Percentiles rank a stretch among this genome's conserved stretches.
These are phyloP conservation scores for Diachasma alloeum DNA, from an alignment of 1,140 invertebrate genomes.

Conservation along the genomic window DNA sequence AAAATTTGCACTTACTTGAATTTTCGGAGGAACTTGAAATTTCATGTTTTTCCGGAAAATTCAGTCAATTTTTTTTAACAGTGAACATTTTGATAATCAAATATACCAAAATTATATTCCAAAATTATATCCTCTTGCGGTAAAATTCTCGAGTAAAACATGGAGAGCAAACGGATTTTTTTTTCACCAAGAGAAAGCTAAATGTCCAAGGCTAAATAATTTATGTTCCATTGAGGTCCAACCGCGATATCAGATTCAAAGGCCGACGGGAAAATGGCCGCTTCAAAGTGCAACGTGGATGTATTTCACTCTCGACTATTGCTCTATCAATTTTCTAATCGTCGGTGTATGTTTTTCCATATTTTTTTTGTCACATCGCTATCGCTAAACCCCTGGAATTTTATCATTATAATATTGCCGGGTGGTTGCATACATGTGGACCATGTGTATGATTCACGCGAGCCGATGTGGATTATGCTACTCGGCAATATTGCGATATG, in stretches of 20 bases:
- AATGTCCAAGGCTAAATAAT: not conserved
- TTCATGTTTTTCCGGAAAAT: no score
- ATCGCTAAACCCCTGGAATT: not conserved
- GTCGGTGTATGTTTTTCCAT: constrained; percentile 8
- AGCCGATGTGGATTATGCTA: constrained; percentile 4
- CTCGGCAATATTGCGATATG: constrained; percentile 5
- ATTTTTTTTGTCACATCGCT: not conserved
- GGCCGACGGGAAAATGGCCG: not conserved
- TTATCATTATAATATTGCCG: constrained; percentile 9
- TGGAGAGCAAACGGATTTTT: not conserved
- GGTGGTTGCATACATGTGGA: not conserved
- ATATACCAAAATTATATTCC: no score
- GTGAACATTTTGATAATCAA: no score
- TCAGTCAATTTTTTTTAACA: no score
- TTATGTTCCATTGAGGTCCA: not conserved
- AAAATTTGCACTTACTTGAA: no score
- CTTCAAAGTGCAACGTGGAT: not conserved
- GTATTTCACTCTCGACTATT: constrained; percentile 13
- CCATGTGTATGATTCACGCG: constrained; percentile 20
- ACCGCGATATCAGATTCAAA: constrained; percentile 10
- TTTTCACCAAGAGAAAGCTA: not conserved
- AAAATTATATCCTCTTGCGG: no score
- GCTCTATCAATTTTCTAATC: constrained; percentile 23
- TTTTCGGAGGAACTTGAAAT: no score
- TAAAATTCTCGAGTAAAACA: not conserved